phyloP scores from a whole-genome alignment of 1,140 invertebrate species.

The Cotesia chilonis region DNA sequence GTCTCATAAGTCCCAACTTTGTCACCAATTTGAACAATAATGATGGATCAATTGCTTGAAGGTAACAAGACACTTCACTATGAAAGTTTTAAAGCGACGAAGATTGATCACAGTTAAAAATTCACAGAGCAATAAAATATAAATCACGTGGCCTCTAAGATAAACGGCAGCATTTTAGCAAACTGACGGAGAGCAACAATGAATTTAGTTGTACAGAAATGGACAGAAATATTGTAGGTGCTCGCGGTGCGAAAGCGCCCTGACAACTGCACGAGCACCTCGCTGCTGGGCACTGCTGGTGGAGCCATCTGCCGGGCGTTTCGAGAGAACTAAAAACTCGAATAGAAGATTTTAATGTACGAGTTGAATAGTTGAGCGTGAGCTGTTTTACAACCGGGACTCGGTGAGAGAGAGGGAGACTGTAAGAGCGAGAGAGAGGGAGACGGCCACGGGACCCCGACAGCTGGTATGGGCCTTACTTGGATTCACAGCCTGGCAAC shows the following conservation, averaged over 20 bases:
- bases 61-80: background rate
- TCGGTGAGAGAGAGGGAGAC: conserved; percentile 11
- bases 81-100: background rate
- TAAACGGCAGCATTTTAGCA: too few relatives aligned
- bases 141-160: too few relatives aligned
- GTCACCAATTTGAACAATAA: background rate
- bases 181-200: too few relatives aligned
- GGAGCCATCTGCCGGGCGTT: conserved; percentile 64
- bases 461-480: conserved; percentile 26
- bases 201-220: conserved; percentile 2
- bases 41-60: background rate
- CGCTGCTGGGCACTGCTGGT: conserved; percentile 62
- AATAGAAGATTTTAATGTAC: conserved; percentile 21
- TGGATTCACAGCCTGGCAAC: conserved; percentile 44
- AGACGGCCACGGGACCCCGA: conserved; percentile 17
- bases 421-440: background rate
- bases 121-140: background rate
- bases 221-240: conserved; percentile 45
- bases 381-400: conserved; percentile 31
- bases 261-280: conserved; percentile 60
- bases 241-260: conserved; percentile 61
- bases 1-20: conserved; percentile 20
- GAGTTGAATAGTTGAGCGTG: conserved; percentile 43
- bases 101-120: background rate
- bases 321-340: conserved; percentile 43